Conservation (phyloP, 2,113 vertebrate genomes). For the Dipodomys merriami region DNA sequence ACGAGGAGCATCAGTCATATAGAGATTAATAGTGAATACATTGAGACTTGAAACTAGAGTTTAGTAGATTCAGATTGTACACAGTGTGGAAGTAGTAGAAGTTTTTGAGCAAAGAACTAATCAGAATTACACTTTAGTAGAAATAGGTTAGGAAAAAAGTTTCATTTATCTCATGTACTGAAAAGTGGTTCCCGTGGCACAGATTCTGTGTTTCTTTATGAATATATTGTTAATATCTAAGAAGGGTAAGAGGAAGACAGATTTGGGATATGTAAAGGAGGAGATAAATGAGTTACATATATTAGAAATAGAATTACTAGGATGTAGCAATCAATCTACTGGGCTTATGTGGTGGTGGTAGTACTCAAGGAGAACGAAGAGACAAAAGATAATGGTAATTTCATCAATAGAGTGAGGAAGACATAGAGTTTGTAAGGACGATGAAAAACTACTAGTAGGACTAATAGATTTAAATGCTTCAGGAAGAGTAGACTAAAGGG, state of each 20-base stretch:
- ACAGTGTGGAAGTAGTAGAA: neutral
- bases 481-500: neutral
- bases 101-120: slow-evolving; percentile 10
- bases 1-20: neutral
- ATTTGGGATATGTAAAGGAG: slow-evolving; percentile 1
- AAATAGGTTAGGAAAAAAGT: neutral
- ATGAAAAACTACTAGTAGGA: neutral
- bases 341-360: neutral
- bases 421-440: slow-evolving; percentile 18
- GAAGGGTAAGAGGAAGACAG: neutral
- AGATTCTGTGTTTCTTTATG: neutral
- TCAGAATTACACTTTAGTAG: neutral
- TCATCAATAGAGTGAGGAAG: neutral
- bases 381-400: neutral
- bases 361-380: neutral
- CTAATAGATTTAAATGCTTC: neutral
- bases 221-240: neutral
- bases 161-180: neutral
- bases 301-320: neutral
- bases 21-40: neutral
- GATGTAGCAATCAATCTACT: neutral
- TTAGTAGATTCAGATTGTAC: neutral
- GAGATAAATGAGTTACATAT: neutral
- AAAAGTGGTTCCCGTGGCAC: neutral
- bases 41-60: slow-evolving; percentile 8